phyloP scores from a whole-genome alignment of 2,113 vertebrate genomes.

The Cynoglossus semilaevis region DNA sequence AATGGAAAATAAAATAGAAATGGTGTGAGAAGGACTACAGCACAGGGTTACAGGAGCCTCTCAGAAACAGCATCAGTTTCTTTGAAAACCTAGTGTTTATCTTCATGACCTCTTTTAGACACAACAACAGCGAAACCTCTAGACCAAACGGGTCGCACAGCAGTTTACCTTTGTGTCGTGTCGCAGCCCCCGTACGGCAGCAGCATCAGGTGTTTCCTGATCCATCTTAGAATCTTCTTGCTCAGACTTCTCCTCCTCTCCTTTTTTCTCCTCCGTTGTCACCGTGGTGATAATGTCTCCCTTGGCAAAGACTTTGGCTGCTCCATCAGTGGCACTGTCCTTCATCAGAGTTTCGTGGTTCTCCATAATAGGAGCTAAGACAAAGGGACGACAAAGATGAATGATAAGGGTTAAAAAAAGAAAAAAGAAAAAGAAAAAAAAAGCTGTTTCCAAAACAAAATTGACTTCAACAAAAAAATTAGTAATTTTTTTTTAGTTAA shows the following conservation, averaged over 20 bases:
- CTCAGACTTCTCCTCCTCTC: conserved; percentile 83
- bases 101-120: neutral
- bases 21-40: conserved; percentile 11
- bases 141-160: neutral
- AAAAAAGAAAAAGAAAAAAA: too few relatives aligned
- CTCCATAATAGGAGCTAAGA: conserved; percentile 88
- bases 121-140: conserved; percentile 1
- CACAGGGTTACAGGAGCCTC: conserved; percentile 21
- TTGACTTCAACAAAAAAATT: neutral
- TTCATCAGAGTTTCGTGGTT: conserved; percentile 93
- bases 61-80: conserved; percentile 3
- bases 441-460: too few relatives aligned
- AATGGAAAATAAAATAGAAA: conserved; percentile 25
- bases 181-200: conserved; percentile 68
- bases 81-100: neutral
- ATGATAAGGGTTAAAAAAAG: neutral
- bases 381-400: conserved; percentile 39
- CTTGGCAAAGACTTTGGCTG: conserved; percentile 84
- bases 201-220: conserved; percentile 73
- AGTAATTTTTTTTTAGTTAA: too few relatives aligned
- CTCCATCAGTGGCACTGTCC: conserved; percentile 82
- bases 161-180: conserved; percentile 87
- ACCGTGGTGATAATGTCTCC: conserved; percentile 91
- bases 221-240: conserved; percentile 74
- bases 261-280: conserved; percentile 91